Base-by-base conservation (phyloP, 2,888 invertebrate species). In the Alloplasta piceator region DNA sequence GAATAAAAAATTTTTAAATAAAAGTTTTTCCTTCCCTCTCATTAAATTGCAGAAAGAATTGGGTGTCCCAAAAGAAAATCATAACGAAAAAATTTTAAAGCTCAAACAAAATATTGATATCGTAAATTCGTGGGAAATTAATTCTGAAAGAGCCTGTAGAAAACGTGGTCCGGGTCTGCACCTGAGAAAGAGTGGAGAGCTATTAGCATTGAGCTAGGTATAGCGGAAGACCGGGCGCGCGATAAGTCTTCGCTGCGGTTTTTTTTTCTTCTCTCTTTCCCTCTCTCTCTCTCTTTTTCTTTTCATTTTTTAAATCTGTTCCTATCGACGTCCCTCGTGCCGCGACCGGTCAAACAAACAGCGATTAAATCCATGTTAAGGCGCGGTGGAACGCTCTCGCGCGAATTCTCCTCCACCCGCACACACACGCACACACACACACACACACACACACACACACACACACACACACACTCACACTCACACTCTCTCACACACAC, bases 291-390 rank as follows among this genome's bases (percentile, higher is more conserved):
- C n/a, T 16, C 0, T 38, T 12, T 16, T 41, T 50, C 12, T 39
- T n/a, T 55, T 52, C 58, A 12, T 46, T 50, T 58, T 61, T 80
- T 56, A 38, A 67, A 72, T 76, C 58, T 68, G 46, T 72, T 72
- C 36, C 50, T 76, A 76, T 76, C 72, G 67, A 72, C 67, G 50
- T 72, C 63, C 38, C 61, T 68, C 76, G 76, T 76, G 80, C 76
- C 72, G 74, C 79, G 80, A 78, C 70, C 72, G 72, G 72, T 78
- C 75, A 80, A 82, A 77, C 76, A 79, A 78, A 81, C 84, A 83
- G 79, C 81, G 84, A 85, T 85, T 85, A 84, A 85, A 84, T 86
- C 84, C 84, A 84, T 85, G 85, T 85, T 82, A 75, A 82, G 81
- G 68, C 82, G 73, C 83, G 81, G 64, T 74, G 74, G 68, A 68